phyloP scores from a whole-genome alignment of 2,113 vertebrate genomes.

The Aptenodytes patagonicus region DNA sequence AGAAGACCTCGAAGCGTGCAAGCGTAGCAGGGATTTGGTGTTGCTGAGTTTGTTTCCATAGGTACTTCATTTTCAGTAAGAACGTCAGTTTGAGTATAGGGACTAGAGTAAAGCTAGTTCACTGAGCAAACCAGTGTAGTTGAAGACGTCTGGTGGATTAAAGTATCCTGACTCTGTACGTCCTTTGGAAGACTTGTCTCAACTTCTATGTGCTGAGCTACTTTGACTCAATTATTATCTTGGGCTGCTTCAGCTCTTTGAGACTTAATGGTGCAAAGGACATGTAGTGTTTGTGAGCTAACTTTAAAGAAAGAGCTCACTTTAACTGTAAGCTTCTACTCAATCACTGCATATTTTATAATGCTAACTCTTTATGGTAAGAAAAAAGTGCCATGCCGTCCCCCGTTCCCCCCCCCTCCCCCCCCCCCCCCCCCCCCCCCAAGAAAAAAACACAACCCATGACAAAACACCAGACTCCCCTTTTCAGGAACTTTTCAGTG shows the following conservation, averaged over 20 bases:
- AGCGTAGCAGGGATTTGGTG: not conserved
- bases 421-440: too few species aligned
- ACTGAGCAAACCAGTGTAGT: not conserved
- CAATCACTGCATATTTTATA: rapidly evolving
- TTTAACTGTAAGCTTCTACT: not conserved
- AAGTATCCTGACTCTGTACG: not conserved
- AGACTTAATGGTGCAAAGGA: too few species aligned
- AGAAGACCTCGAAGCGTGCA: too few species aligned
- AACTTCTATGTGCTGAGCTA: not conserved
- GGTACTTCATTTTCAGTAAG: too few species aligned
- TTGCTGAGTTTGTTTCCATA: rapidly evolving
- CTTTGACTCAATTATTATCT: not conserved
- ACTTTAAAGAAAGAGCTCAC: not conserved
- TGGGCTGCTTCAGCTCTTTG: not conserved
- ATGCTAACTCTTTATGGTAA: not conserved
- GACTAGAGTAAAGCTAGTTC: not conserved
- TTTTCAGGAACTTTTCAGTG: not conserved
- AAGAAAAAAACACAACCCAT: not conserved
- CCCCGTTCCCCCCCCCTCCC: too few species aligned
- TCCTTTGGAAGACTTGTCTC: not conserved
- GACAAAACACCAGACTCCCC: not conserved
- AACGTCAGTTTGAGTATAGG: rapidly evolving
- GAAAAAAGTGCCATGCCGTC: not conserved
- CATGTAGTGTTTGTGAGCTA: not conserved
- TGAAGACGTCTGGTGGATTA: not conserved